Evolutionary conservation across 2,113 vertebrate species (phyloP).

Genomic region (Ovis canadensis): DNA sequence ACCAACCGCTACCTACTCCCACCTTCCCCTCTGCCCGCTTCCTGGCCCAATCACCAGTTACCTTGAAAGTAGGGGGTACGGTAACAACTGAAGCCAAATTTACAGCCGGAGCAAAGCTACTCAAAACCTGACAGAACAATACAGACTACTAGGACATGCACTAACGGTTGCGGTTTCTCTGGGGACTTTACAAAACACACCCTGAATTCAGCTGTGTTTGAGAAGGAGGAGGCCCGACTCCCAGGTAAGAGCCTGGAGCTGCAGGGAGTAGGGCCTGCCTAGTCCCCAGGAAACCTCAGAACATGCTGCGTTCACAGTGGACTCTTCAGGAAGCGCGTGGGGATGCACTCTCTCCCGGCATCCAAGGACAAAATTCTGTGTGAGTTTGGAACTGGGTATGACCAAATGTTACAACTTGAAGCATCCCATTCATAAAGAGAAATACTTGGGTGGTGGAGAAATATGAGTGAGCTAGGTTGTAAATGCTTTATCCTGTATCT

Average conservation of each 20-base stretch:
- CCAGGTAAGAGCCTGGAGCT: background rate
- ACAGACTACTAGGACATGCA: fast-evolving
- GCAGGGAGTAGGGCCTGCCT: background rate
- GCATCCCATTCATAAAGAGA: background rate
- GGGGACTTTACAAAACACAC: background rate
- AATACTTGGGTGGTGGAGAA: background rate
- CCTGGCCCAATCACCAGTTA: background rate
- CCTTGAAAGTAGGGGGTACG: background rate
- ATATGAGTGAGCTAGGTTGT: background rate
- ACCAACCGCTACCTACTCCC: background rate
- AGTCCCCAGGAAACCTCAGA: background rate
- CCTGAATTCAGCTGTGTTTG: background rate
- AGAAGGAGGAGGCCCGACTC: fast-evolving
- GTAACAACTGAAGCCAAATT: conserved; percentile 10
- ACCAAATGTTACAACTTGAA: background rate
- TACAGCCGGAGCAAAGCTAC: conserved; percentile 31
- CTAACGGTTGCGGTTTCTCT: background rate
- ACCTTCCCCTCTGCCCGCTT: background rate
- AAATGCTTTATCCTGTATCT: background rate
- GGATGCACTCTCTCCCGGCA: fast-evolving
- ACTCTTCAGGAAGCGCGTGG: background rate
- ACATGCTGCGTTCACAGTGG: background rate
- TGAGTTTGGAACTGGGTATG: background rate
- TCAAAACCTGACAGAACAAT: background rate
- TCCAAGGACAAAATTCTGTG: background rate